These are phyloP conservation scores for Acanthaster planci DNA, from an alignment of 35 echinoderm and acorn worm species.

Conservation along the genomic window DNA sequence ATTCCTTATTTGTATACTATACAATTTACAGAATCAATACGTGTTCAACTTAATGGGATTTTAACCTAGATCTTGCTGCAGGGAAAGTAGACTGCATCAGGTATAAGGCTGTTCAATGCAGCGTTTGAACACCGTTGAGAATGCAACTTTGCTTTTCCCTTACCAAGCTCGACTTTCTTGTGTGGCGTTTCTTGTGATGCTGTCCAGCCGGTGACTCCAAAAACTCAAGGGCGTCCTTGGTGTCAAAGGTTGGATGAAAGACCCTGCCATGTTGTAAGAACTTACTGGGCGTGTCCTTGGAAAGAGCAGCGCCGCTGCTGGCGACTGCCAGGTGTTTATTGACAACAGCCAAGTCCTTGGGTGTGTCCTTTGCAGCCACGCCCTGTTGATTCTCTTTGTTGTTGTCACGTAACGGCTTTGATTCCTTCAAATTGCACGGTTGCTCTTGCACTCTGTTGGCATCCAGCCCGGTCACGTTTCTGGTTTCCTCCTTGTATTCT, in stretches of 20 bases:
- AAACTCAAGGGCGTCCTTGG: slow-evolving; percentile 47
- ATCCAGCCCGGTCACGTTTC: not conserved
- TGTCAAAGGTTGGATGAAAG: slow-evolving; percentile 75
- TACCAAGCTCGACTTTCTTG: slow-evolving; percentile 85
- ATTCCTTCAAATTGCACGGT: not conserved
- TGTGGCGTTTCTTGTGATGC: slow-evolving; percentile 36
- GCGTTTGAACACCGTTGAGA: too few species aligned
- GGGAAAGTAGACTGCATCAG: too few species aligned
- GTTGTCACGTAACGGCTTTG: not conserved
- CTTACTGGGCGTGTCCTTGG: slow-evolving; percentile 67
- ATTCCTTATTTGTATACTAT: too few species aligned
- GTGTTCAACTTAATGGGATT: too few species aligned
- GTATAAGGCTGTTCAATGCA: too few species aligned
- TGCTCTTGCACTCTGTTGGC: not conserved
- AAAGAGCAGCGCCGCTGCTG: not conserved
- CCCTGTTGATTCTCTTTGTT: not conserved
- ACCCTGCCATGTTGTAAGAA: slow-evolving; percentile 41
- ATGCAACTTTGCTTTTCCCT: slow-evolving; percentile 22
- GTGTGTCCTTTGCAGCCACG: slow-evolving; percentile 3
- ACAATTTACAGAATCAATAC: too few species aligned
- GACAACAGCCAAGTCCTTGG: not conserved
- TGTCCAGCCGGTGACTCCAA: slow-evolving; percentile 52
- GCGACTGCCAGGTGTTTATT: slow-evolving; percentile 7
- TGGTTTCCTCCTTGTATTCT: not conserved
- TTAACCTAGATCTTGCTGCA: too few species aligned